These are phyloP conservation scores for Sandelia bainsii DNA, from an alignment of 2,797 vertebrate species.

Conservation along the genomic window DNA sequence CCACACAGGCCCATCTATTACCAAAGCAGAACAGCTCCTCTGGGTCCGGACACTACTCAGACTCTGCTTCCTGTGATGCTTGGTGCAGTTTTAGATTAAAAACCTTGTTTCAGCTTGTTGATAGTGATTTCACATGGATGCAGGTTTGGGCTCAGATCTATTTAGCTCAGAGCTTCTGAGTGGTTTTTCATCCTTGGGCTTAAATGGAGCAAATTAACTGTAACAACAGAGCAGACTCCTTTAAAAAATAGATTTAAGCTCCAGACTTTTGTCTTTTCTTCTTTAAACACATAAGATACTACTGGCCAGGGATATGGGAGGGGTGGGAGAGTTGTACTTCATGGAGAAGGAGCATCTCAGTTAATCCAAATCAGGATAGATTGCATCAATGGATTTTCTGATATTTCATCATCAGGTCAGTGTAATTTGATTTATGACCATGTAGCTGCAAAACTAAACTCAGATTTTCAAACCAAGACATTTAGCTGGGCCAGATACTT, in stretches of 20 bases:
- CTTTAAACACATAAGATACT: not conserved
- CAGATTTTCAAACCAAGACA: no score
- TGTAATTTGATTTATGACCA: no score
- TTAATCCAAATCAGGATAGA: no score
- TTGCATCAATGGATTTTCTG: no score
- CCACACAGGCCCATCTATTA: conserved; percentile 32
- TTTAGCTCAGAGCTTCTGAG: not conserved
- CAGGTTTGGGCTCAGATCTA: conserved; percentile 4
- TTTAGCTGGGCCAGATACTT: no score
- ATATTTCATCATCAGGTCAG: no score
- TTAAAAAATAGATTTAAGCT: not conserved
- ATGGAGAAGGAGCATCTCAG: no score
- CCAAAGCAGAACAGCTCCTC: conserved; percentile 16
- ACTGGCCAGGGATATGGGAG: not conserved
- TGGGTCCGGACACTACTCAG: conserved; percentile 2
- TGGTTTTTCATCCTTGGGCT: not conserved
- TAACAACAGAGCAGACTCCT: conserved; percentile 1
- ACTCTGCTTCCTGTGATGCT: conserved; percentile 14
- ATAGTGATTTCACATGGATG: not conserved
- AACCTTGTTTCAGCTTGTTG: conserved; percentile 1
- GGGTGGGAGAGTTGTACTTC: no score
- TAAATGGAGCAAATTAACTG: conserved; percentile 21
- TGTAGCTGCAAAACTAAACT: no score
- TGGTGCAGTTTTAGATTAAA: not conserved
- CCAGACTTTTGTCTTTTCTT: not conserved